Evolutionary conservation across 1,140 invertebrate genomes (phyloP).

Genomic region (Rhagoletis pomonella): DNA sequence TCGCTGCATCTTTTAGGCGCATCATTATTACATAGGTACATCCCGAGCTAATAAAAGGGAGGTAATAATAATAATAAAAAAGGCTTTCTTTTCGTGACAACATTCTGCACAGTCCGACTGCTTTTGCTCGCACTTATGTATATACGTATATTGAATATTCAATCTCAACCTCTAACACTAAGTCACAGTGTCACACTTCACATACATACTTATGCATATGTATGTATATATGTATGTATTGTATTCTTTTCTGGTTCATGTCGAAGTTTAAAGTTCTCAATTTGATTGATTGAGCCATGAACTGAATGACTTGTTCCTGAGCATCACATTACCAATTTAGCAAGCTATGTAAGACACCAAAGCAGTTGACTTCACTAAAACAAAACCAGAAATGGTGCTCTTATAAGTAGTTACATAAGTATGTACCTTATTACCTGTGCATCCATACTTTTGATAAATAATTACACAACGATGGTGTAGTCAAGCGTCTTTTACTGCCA

Average conservation of each 20-base stretch:
- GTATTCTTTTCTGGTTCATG: background rate
- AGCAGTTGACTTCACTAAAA: background rate
- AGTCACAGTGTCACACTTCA: background rate
- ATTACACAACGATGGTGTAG: background rate
- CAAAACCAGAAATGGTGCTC: background rate
- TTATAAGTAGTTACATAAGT: background rate
- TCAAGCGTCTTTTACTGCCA: background rate
- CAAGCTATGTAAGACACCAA: background rate
- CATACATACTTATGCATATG: background rate
- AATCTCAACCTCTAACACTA: too few species aligned
- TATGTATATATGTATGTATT: background rate
- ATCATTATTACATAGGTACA: too few species aligned
- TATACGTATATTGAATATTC: too few species aligned
- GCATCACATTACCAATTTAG: conserved; percentile 39
- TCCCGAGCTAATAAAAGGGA: too few species aligned
- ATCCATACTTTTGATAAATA: background rate
- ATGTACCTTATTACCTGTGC: background rate
- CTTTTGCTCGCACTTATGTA: too few species aligned
- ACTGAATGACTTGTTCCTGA: conserved; percentile 8
- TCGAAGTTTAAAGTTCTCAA: conserved; percentile 31
- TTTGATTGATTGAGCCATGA: conserved; percentile 32
- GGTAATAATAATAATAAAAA: too few species aligned
- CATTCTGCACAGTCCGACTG: too few species aligned
- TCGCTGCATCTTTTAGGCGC: too few species aligned
- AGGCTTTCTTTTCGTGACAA: too few species aligned